Base-by-base conservation (phyloP, 2,888 invertebrate genomes). In the Thera obeliscata region DNA sequence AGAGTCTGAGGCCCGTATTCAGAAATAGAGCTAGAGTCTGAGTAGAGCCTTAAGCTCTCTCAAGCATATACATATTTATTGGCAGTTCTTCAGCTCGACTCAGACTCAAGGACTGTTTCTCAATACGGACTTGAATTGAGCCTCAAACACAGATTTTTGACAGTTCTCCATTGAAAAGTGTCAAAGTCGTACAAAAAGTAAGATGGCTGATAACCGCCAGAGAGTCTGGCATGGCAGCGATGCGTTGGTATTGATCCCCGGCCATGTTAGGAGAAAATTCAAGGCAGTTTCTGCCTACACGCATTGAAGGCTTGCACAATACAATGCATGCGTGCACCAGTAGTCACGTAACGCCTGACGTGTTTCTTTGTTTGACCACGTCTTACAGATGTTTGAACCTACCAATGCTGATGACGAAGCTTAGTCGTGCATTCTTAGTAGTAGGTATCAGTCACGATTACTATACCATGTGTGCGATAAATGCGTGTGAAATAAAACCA, bases 211-310 rank as follows among this genome's bases (percentile, higher is more conserved):
- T 77, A 52, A 3, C 77, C 79, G 79, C 78, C 82, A 71, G 70
- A 66, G 74, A 73, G 80, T 80, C 83, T 81, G 76, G 76, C 71
- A 77, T 78, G 75, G 74, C 71, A 76, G 71, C 67, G 74, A 68
- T 69, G 68, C 64, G 69, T 57, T 74, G 72, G 72, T 74, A 70
- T 66, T 61, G 67, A 65, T 75, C 73, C 66, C 74, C 68, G 70
- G 61, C 82, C 80, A 81, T 82, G 75, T 82, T 80, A 76, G 80
- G 82, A 79, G 72, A 73, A 74, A 75, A 74, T 75, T 79, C 81
- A 82, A 83, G 82, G 83, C 70, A 78, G 75, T 76, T 75, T 76
- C 80, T 77, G 72, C 83, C 83, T 77, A 82, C 81, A 78, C 77
- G 56, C 71, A 60, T 69, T 56, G 52, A 55, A 56, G 58, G 58